Base-by-base conservation (phyloP, 2,113 vertebrate species). In the Anhinga rufa region DNA sequence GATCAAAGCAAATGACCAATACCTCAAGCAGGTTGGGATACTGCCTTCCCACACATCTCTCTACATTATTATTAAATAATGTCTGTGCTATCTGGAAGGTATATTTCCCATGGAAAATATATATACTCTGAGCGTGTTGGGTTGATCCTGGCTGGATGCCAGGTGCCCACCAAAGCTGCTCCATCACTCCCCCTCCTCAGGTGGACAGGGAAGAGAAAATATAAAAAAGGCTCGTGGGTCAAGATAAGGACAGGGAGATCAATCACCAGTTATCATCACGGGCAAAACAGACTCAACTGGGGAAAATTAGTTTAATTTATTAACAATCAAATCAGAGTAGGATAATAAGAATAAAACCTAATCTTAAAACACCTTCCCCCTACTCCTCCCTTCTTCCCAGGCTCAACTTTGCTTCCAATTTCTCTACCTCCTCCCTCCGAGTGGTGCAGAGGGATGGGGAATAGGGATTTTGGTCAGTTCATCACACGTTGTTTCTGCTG, bases 1-100 rank as follows among this genome's bases (percentile, higher is more conserved):
- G 80, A 95, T 91, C 94, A 95, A 97, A 95, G 95, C 29, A 94
- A 96, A 91, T 62, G 58, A 88, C 66, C 66, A 94, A 8, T 78
- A 77, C 58, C 75, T 95, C 42, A 77, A 54, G 38, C 62, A 95
- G 90, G 52, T 86, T 91, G 86, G 44, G 52, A 86, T 29, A 84
- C 49, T 36, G 68, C 46, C 77, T 96, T 95, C 61, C 88, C 77
- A 86, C 74, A 80, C 49, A 74, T 74, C 60, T 83, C 38, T 93
- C 65, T 86, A n/a, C 93, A 90, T 78, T 68, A 90, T 96, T 92
- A 82, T 76, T 88, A 89, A 78, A 93, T 64, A 89, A 82, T 42
- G 25, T 75, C 77, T 86, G 86, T 92, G 32, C 72, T 86, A 75
- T 83, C 48, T 75, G 77, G 52, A 95, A 90, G 28, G 42, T 28